Evolutionary conservation across 2,113 vertebrate genomes (phyloP), one percentile per base, ranked within the genome.

Genomic region (Notarius lentiginosus): DNA sequence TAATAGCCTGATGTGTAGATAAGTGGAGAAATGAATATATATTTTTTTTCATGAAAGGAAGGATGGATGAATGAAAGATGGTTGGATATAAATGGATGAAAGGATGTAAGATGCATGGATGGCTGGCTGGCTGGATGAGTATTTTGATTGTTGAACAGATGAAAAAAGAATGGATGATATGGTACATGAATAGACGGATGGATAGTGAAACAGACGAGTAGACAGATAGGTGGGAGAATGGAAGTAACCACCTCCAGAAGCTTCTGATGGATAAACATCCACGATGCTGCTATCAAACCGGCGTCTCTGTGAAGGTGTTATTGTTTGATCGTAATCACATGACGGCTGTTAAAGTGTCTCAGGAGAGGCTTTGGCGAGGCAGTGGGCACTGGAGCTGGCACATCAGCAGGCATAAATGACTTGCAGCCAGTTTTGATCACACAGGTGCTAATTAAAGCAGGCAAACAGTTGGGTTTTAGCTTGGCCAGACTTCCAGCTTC

Each of bases 361-460:
- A 72, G 70, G 70, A 63, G 79, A 20, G 8, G 51, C 14, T 58
- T 87, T 73, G 79, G 61, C 27, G 20, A 83, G 34, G 63, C 51
- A 68, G 18, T 76, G 79, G 68, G 55, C 49, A 58, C 56, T 60
- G 58, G 41, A 4, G 27, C 79, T 84, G 75, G 73, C 34, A 47
- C 22, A 82, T 20, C 49, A 88, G 87, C 84, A 12, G 77, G 58
- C 61, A 84, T 7, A 70, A 83, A 58, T 80, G 63, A 82, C 84
- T 76, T 53, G 34, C 49, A 89, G 66, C 86, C 20, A 80, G 55
- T 41, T 66, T 80, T 66, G 77, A 85, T 88, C 58, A 49, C 34
- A 51, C 63, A 47, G 15, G 58, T 79, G 65, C 53, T 91, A 87
- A 89, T 84, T 86, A 86, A 90, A 84, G 85, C 86, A 73, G 84